Base-by-base conservation (phyloP, 2,113 vertebrate genomes). In the Anas platyrhynchos region DNA sequence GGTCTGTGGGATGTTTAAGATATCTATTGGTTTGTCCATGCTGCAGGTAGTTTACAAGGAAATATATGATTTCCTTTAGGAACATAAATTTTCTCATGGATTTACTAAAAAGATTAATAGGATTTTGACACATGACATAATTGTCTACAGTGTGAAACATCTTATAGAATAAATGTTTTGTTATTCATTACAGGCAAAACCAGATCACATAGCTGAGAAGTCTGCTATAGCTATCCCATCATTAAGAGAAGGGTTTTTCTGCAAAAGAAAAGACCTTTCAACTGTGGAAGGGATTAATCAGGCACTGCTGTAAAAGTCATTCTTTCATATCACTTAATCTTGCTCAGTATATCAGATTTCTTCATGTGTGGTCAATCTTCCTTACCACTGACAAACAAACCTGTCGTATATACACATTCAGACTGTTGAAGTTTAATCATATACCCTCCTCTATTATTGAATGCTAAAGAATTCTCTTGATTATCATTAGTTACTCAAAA, bases 281-380 rank as follows among this genome's bases (percentile, higher is more conserved):
- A 21, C 67, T 55, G 8, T 88, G 66, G 54, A 90, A 79, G 34
- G 34, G 17, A 75, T 86, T 88, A 84, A 83, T 58, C 61, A 86
- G 75, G 13, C 1, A 0, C 9, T 65, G 14, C 58, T 91, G 38
- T 88, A 91, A 88, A 89, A 94, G 43, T 84, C 12, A 75, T 59
- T 93, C 79, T 83, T 94, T 90, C 32, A 78, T 46, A 77, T 15
- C 56, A 46, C 17, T 81, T 88, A 76, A 62, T 68, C 62, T 87
- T 83, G 16, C 75, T 32, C 9, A 1, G 31, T n/a, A 29, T 93
- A 90, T 93, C 75, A 81, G 20, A 86, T 96, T 95, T 86, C 88
- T 62, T 74, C 38, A 34, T 88, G 63, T 74, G 86, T 88, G 88
- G 80, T 67, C 88, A 91, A 11, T 71, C 41, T 91, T 91, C 26